Conservation (phyloP, 2,113 vertebrate species). For the Tiliqua scincoides region DNA sequence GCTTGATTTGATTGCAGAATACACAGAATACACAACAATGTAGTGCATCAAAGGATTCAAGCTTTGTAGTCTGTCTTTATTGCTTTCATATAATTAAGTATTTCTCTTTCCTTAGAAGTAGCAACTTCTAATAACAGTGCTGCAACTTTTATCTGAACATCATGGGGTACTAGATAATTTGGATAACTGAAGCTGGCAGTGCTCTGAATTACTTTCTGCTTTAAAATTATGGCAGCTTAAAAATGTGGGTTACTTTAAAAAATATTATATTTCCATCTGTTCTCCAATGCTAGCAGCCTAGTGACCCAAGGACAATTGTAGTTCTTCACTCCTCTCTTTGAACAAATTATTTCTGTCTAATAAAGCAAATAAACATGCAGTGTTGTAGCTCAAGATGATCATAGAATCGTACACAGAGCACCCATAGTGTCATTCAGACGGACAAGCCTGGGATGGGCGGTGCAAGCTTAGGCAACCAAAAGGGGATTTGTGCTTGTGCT, state of each 20-base stretch:
- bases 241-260: conserved; percentile 22
- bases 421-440: too few relatives aligned
- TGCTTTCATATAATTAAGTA: background rate
- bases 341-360: background rate
- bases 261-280: conserved; percentile 36
- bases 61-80: background rate
- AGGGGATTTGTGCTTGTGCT: too few relatives aligned
- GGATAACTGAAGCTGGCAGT: conserved; percentile 38
- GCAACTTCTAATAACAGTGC: conserved; percentile 18
- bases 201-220: conserved; percentile 30
- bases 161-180: conserved; percentile 35
- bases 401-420: background rate
- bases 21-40: background rate
- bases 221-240: conserved; percentile 38
- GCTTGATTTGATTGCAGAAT: background rate
- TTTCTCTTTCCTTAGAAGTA: background rate
- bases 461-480: too few relatives aligned
- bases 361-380: background rate
- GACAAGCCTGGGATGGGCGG: too few relatives aligned
- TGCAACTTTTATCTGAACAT: conserved; percentile 32
- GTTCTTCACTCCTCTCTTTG: conserved; percentile 23
- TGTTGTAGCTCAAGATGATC: background rate
- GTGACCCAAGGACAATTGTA: conserved; percentile 21
- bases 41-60: conserved; percentile 1
- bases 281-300: background rate